A percentile compares a stretch with the other conserved stretches of the same genome.
These are phyloP conservation scores for Piezodorus guildinii DNA, from an alignment of 1,140 invertebrate species.

Conservation along the genomic window DNA sequence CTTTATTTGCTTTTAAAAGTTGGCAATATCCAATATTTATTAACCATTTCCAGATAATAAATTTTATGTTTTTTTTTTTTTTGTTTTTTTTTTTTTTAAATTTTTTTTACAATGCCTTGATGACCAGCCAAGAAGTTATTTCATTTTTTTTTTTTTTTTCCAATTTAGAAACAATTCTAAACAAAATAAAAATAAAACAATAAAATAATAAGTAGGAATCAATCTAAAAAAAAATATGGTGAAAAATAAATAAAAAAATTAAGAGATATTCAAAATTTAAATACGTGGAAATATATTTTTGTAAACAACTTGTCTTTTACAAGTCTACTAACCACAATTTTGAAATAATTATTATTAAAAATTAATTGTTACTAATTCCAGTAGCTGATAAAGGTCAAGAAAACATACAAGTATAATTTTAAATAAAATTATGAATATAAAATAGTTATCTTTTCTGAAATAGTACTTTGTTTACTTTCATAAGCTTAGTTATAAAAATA, in stretches of 20 bases:
- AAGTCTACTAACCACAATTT: no score
- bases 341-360: no score
- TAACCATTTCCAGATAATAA: no score
- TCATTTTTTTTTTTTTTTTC: not conserved
- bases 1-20: not conserved
- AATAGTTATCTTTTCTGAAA: no score
- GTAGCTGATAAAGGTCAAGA: no score
- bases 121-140: constrained; percentile 16
- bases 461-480: no score
- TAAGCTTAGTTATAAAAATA: no score
- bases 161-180: constrained; percentile 6
- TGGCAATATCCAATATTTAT: not conserved
- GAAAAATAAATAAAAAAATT: not conserved
- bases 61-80: not conserved
- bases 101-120: constrained; percentile 16
- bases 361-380: no score
- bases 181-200: constrained; percentile 3
- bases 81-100: not conserved
- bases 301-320: not conserved
- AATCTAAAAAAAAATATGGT: not conserved
- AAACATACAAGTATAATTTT: no score
- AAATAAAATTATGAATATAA: no score
- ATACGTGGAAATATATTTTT: not conserved
- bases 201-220: not conserved
- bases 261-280: not conserved